phyloP scores from a whole-genome alignment of 2,797 vertebrate genomes.

The Oreonectes daqikongensis region DNA sequence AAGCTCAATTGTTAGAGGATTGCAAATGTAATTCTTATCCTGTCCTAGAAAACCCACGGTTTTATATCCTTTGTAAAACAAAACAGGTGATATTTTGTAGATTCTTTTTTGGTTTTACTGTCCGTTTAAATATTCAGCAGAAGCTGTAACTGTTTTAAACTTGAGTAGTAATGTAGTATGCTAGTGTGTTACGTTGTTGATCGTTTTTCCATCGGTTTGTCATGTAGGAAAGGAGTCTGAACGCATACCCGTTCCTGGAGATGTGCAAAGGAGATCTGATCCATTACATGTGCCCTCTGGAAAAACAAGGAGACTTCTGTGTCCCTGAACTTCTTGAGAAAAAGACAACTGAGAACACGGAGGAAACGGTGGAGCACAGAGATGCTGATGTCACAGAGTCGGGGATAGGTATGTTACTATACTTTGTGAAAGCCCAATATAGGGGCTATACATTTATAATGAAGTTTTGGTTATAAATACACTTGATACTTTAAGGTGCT shows the following conservation, averaged over 20 bases:
- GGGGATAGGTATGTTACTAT: constrained; percentile 6
- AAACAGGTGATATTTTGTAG: too few species aligned
- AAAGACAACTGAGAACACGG: constrained; percentile 69
- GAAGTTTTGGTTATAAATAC: too few species aligned
- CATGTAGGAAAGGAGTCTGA: constrained; percentile 88
- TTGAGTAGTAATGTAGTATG: background rate
- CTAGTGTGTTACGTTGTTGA: too few species aligned
- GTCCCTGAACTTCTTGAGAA: constrained; percentile 81
- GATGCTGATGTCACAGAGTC: constrained; percentile 82
- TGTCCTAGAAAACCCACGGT: too few species aligned
- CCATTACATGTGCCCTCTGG: constrained; percentile 91
- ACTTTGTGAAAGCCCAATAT: too few species aligned
- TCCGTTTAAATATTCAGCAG: too few species aligned
- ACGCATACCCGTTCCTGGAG: constrained; percentile 89
- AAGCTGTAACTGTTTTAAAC: background rate
- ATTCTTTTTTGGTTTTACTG: too few species aligned
- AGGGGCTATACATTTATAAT: too few species aligned
- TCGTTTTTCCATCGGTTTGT: background rate
- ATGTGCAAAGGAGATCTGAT: constrained; percentile 85
- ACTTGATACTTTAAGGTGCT: too few species aligned
- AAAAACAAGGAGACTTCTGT: constrained; percentile 91
- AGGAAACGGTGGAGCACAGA: constrained; percentile 76
- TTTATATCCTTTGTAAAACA: too few species aligned
- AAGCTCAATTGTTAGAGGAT: too few species aligned
- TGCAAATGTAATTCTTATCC: too few species aligned